A percentile compares a stretch with the other conserved stretches of the same genome.
Evolutionary conservation across 2,888 invertebrate species (phyloP).

Genomic region (Metopia argyrocephala): DNA sequence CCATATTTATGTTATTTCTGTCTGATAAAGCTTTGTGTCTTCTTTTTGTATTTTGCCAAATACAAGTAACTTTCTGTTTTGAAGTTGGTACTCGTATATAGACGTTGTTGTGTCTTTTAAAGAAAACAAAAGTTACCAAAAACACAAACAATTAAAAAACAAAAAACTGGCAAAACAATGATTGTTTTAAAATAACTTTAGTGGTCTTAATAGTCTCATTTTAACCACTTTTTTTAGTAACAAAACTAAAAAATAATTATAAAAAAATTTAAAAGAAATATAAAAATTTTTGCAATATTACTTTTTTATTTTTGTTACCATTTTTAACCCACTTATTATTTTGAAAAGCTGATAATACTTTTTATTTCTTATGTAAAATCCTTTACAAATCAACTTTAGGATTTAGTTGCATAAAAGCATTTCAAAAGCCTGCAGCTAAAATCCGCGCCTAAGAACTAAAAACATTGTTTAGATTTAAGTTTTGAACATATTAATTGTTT

Average conservation of each 20-base stretch:
- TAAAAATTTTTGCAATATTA: conserved; percentile 14
- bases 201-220: conserved; percentile 25
- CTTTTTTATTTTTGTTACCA: conserved; percentile 36
- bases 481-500: conserved; percentile 8
- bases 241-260: conserved; percentile 11
- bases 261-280: conserved; percentile 11
- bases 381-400: conserved; percentile 9
- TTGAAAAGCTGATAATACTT: conserved; percentile 31
- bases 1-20: conserved; percentile 45
- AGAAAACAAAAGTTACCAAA: conserved; percentile 55
- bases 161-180: conserved; percentile 32
- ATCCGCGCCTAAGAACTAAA: conserved; percentile 51
- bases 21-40: conserved; percentile 10
- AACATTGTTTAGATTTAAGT: conserved; percentile 12
- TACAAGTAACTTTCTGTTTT: not conserved
- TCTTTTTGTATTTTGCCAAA: not conserved
- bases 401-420: conserved; percentile 2
- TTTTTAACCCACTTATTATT: conserved; percentile 48
- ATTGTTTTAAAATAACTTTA: conserved; percentile 34
- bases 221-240: not conserved
- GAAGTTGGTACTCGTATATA: conserved; percentile 6
- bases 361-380: not conserved
- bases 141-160: not conserved
- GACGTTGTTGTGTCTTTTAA: conserved; percentile 31
- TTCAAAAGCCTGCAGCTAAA: conserved; percentile 26